Evolutionary conservation across 2,888 invertebrate genomes (phyloP), one percentile per base, ranked within the genome.

Genomic region (Drosophila fungiperda): DNA sequence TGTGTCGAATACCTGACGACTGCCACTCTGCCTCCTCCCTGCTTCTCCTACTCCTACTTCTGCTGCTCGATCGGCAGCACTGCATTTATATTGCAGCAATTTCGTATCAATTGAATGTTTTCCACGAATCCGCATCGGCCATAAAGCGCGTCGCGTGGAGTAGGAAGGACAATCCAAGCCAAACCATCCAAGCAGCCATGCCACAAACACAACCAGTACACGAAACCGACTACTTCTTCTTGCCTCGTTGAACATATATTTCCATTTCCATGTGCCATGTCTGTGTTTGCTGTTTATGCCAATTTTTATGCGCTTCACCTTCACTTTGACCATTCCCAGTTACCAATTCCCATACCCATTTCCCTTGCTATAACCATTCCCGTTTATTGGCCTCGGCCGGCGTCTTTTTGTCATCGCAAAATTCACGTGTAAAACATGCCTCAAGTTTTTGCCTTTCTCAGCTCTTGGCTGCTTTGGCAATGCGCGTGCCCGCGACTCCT

Each of bases 31-130:
- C 32, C 67, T 38, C 45, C 32, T 29, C 8, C n/a, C 38, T 45
- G 23, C 36, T 11, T 33, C 53, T 33, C 11, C 20, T 2, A 4
- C 52, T 42, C n/a, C 15, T n/a, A 11, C 12, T 52, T 9, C n/a
- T 48, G 20, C 49, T 29, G 48, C 66, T 72, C 83, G 86, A 89
- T 87, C 87, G 89, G 83, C 90, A 90, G 87, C 87, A 83, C 58
- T 87, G 81, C 73, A 63, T 86, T 87, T 90, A 87, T 87, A 87
- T 87, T 89, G 88, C 87, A 82, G 90, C 90, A 90, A 90, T 90
- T 87, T 87, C 72, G 81, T 75, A 89, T 87, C 89, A 90, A 90
- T 87, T 90, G 81, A 90, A 78, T 60, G 68, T 76, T 64, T 90
- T 87, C 90, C 88, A 89, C 87, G 87, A 87, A 89, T 73, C 68